Conservation (phyloP, 2,113 vertebrate genomes). For the Uria lomvia region DNA sequence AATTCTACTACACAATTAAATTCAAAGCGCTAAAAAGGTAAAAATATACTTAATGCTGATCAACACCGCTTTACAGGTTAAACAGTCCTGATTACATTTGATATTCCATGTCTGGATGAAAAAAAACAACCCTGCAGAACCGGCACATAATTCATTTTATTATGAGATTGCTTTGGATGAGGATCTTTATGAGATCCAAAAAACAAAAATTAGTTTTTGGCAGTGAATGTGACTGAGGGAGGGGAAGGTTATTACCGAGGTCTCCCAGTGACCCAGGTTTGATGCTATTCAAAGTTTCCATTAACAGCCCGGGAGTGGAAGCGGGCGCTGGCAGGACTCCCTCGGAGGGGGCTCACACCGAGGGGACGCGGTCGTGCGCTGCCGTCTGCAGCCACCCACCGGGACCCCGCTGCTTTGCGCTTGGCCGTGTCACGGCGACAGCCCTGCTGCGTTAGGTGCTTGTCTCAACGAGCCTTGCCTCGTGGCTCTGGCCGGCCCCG, state of each 20-base stretch:
- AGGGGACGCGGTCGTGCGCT: fast-evolving
- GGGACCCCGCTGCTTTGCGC: fast-evolving
- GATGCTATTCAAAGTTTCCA: background rate
- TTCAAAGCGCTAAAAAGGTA: background rate
- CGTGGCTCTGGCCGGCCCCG: background rate
- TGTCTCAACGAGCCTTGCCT: background rate
- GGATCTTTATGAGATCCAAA: background rate
- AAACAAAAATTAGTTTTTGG: background rate
- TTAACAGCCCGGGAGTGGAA: background rate
- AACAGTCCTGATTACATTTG: conserved; percentile 27
- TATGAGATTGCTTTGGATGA: background rate
- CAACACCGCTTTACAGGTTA: background rate
- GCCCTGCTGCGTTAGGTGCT: background rate
- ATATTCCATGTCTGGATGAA: background rate
- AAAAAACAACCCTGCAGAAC: background rate
- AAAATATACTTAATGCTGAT: background rate
- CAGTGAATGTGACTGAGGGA: background rate
- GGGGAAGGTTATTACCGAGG: background rate
- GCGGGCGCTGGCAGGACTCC: fast-evolving
- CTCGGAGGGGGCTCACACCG: fast-evolving
- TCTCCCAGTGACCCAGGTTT: fast-evolving
- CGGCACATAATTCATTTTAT: background rate
- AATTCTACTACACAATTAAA: background rate
- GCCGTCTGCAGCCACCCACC: background rate
- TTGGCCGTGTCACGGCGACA: fast-evolving